These are phyloP conservation scores for Harmothoe impar DNA, from an alignment of 2,888 invertebrate genomes.

Conservation along the genomic window DNA sequence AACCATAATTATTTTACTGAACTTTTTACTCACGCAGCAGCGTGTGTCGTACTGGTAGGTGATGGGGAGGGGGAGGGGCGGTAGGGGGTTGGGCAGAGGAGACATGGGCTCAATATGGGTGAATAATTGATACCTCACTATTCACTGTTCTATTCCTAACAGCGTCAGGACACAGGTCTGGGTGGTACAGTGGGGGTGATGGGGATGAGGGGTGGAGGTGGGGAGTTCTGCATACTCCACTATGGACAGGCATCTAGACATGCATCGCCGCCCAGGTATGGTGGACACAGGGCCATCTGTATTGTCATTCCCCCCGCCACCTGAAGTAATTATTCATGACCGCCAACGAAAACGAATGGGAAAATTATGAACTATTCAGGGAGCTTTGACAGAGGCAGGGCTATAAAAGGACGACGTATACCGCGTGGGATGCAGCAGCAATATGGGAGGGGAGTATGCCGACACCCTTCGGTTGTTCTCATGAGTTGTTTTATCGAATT, in stretches of 20 bases:
- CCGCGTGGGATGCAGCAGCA: neutral
- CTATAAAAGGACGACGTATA: neutral
- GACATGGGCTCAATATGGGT: neutral
- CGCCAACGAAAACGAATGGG: neutral
- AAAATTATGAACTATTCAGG: constrained; percentile 30
- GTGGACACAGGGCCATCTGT: neutral
- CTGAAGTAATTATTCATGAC: neutral
- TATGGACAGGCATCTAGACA: neutral
- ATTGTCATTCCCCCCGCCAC: neutral
- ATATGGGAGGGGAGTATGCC: neutral
- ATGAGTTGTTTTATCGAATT: constrained; percentile 17
- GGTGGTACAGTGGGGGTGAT: neutral
- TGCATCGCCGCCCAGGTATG: constrained; percentile 9
- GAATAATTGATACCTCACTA: constrained; percentile 39
- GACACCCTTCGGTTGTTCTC: neutral
- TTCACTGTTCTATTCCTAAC: constrained; percentile 43
- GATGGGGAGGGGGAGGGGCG: too few relatives aligned
- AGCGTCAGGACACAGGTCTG: neutral
- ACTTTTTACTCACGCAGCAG: constrained; percentile 25
- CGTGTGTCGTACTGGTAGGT: too few relatives aligned
- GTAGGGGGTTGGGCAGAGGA: too few relatives aligned
- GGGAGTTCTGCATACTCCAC: neutral
- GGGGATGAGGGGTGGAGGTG: neutral
- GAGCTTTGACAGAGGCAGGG: neutral
- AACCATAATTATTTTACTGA: neutral